These are phyloP conservation scores for Grallaria varia DNA, from an alignment of 2,113 vertebrate species.

Conservation along the genomic window DNA sequence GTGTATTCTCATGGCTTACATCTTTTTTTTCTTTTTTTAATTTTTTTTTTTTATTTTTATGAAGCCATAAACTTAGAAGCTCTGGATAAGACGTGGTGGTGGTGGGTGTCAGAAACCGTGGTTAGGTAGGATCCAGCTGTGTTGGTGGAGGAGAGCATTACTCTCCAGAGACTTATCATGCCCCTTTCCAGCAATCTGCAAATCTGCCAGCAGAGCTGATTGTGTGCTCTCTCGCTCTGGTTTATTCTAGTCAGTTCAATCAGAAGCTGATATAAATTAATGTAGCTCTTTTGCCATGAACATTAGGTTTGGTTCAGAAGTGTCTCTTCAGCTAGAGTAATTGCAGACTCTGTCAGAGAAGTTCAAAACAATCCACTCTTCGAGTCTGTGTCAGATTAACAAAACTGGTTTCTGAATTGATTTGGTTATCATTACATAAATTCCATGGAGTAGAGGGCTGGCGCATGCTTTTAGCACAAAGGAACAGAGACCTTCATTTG, in stretches of 20 bases:
- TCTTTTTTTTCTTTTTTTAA: neutral
- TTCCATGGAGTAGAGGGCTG: neutral
- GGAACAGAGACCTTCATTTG: neutral
- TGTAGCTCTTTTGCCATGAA: neutral
- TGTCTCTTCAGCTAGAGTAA: conserved; percentile 43
- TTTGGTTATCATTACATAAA: conserved; percentile 52
- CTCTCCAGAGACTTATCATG: conserved; percentile 9
- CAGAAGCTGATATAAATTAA: conserved; percentile 57
- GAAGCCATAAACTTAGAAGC: neutral
- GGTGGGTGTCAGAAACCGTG: neutral
- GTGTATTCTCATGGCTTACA: neutral
- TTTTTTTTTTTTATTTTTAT: neutral
- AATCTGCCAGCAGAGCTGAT: conserved; percentile 54
- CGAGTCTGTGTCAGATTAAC: conserved; percentile 34
- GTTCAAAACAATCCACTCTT: conserved; percentile 7
- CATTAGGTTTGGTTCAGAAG: conserved; percentile 46
- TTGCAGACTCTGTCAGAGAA: conserved; percentile 13
- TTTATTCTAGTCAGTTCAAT: conserved; percentile 52
- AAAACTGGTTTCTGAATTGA: conserved; percentile 31
- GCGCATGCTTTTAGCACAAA: neutral
- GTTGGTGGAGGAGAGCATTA: conserved; percentile 16
- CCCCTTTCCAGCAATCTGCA: conserved; percentile 20
- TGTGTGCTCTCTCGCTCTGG: neutral
- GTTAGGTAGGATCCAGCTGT: neutral
- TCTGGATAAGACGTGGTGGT: neutral